Conservation (phyloP, 2,113 vertebrate genomes). For the Cyprinodon brontotheroides region DNA sequence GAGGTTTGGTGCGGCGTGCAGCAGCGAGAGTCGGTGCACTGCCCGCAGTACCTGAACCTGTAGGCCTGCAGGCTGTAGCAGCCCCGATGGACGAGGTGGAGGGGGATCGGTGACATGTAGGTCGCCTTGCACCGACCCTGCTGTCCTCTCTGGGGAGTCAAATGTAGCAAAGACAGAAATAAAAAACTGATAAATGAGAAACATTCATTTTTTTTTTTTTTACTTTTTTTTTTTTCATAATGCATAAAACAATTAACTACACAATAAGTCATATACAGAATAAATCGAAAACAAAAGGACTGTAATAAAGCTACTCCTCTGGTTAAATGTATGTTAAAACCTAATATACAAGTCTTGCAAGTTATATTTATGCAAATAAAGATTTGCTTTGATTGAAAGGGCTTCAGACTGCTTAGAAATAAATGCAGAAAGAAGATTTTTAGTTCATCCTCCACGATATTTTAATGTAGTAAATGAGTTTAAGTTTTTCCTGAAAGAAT, state of each 20-base stretch:
- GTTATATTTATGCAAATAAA: not conserved
- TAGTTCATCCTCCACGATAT: not conserved
- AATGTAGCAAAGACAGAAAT: not conserved
- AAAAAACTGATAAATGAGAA: not conserved
- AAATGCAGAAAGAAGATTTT: not conserved
- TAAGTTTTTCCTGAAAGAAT: too few species aligned
- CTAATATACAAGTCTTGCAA: too few species aligned
- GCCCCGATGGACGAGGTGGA: constrained; percentile 72
- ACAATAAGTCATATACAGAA: too few species aligned
- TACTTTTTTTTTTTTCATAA: too few species aligned
- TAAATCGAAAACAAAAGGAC: too few species aligned
- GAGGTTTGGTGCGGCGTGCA: constrained; percentile 73
- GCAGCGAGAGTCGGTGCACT: constrained; percentile 75
- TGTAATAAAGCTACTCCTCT: too few species aligned
- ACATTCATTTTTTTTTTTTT: too few species aligned
- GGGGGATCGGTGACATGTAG: constrained; percentile 59
- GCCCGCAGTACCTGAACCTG: constrained; percentile 75
- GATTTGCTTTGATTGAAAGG: not conserved
- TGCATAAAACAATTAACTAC: too few species aligned
- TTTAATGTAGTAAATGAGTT: not conserved
- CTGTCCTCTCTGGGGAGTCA: constrained; percentile 55
- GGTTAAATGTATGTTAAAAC: too few species aligned
- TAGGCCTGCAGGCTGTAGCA: constrained; percentile 71
- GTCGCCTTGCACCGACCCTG: constrained; percentile 65
- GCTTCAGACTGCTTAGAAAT: not conserved